Conservation (phyloP, 1,140 invertebrate species). For the Ostrea denselamellosa region DNA sequence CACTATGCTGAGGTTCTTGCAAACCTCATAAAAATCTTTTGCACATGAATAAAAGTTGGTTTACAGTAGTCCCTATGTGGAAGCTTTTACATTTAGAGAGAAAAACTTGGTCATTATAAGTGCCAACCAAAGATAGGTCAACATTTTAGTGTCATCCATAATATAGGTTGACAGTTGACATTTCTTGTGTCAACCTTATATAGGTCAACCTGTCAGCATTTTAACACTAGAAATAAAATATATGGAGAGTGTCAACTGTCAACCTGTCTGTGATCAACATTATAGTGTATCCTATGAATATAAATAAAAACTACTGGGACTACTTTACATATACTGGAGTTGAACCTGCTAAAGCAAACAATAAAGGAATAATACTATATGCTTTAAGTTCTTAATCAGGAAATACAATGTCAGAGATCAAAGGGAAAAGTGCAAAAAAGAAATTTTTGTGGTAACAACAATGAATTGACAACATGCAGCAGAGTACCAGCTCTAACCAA, state of each 20-base stretch:
- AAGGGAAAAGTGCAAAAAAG: not conserved
- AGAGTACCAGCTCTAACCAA: slow-evolving; percentile 31
- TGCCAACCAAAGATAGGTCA: not conserved
- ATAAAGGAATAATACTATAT: not conserved
- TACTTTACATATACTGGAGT: not conserved
- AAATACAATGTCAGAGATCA: slow-evolving; percentile 6
- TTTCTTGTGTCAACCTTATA: not conserved
- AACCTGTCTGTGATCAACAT: not conserved
- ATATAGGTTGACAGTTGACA: not conserved
- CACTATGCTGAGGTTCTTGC: no score
- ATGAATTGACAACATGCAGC: not conserved
- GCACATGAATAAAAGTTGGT: no score
- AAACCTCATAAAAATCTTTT: no score
- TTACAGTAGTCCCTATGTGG: no score
- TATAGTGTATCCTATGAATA: not conserved
- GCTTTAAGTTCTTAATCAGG: not conserved
- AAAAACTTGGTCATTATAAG: no score
- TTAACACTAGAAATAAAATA: not conserved
- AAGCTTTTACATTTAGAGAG: no score
- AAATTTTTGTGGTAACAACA: not conserved
- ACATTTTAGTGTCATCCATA: not conserved
- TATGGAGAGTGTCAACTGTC: not conserved
- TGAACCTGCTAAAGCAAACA: not conserved
- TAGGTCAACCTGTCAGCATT: not conserved
- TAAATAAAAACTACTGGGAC: not conserved